Conservation (phyloP, 2,888 invertebrate genomes). For the Cryptophagus acutangulus region DNA sequence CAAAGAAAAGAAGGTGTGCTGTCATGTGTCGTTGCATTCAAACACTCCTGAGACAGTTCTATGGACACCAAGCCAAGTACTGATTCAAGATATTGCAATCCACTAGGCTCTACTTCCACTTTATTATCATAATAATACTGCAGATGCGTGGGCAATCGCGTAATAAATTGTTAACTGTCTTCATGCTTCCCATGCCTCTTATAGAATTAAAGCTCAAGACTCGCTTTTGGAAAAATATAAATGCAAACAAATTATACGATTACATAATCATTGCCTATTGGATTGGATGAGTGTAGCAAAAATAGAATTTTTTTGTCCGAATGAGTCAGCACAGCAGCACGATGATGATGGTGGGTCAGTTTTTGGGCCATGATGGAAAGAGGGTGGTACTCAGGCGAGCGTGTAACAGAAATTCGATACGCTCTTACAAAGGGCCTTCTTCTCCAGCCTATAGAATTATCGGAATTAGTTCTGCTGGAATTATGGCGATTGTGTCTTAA, state of each 20-base stretch:
- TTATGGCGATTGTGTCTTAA: no score
- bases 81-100: conserved; percentile 1
- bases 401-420: conserved; percentile 33
- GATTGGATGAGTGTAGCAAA: no score
- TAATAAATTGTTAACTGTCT: conserved; percentile 32
- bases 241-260: no score
- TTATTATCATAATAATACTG: conserved; percentile 39
- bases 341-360: no score
- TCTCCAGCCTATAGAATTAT: conserved; percentile 26
- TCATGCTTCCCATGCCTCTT: conserved; percentile 20
- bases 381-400: conserved; percentile 29
- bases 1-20: conserved; percentile 22
- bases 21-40: conserved; percentile 27
- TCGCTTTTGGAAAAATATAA: no score
- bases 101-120: conserved; percentile 22
- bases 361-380: conserved; percentile 19
- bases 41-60: conserved; percentile 29
- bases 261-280: no score
- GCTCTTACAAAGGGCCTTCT: no score
- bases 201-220: conserved; percentile 9
- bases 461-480: conserved; percentile 23
- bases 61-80: conserved; percentile 13
- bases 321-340: no score
- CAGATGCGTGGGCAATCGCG: conserved; percentile 36
- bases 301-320: no score